Evolutionary conservation across 2,113 vertebrate genomes (phyloP).

Genomic region (Bettongia penicillata): DNA sequence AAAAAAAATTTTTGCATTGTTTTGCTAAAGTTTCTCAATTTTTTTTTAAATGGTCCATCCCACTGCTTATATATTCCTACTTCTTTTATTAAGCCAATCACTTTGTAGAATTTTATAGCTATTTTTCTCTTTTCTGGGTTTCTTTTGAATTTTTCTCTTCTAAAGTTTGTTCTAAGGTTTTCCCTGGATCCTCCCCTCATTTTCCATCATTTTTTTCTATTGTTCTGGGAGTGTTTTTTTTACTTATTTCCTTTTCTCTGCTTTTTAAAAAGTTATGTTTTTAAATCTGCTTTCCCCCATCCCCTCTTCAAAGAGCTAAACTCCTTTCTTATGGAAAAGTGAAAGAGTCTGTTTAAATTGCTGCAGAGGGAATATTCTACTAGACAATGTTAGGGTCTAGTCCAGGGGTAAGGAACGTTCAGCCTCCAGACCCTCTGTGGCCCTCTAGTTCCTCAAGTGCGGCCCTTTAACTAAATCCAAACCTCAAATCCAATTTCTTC

Average conservation of each 20-base stretch:
- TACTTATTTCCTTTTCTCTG: background rate
- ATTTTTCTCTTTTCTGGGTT: background rate
- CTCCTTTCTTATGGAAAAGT: background rate
- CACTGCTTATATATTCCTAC: background rate
- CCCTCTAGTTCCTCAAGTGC: too few relatives aligned
- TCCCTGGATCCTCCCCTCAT: too few relatives aligned
- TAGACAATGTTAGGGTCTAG: background rate
- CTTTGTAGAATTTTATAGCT: background rate
- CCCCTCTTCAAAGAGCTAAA: background rate
- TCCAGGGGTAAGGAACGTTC: background rate
- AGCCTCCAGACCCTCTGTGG: too few relatives aligned
- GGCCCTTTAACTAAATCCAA: too few relatives aligned
- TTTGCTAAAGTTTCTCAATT: too few relatives aligned
- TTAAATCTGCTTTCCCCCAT: background rate
- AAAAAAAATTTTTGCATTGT: too few relatives aligned
- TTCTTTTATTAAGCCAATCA: background rate
- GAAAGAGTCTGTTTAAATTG: background rate
- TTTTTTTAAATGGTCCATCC: too few relatives aligned
- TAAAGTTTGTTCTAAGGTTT: background rate
- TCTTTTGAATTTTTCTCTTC: background rate
- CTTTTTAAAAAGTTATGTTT: background rate
- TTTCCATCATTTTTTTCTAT: background rate
- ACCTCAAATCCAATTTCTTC: too few relatives aligned
- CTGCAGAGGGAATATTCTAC: background rate
- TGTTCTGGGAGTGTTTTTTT: background rate